These are phyloP conservation scores for Conus canariensis DNA, from an alignment of 2,888 invertebrate species.

Conservation along the genomic window DNA sequence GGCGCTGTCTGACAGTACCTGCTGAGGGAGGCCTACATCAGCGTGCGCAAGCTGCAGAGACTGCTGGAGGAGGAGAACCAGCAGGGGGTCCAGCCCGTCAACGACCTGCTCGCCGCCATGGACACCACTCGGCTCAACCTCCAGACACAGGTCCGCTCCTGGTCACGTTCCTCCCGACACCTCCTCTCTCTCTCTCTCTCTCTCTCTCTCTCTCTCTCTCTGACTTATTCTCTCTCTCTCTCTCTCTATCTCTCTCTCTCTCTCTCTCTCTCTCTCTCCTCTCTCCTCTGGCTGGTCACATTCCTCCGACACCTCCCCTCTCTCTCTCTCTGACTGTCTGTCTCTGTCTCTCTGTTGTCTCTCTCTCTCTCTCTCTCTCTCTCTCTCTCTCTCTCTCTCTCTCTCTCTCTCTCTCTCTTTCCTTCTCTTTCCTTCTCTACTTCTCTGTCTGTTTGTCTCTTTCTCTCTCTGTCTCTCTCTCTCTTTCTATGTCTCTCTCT, in stretches of 20 bases:
- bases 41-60: conserved; percentile 6
- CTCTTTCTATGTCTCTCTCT: not conserved
- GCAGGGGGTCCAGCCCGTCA: not conserved
- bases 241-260: not conserved
- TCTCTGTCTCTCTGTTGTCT: not conserved
- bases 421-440: not conserved
- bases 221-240: not conserved
- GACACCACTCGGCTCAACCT: not conserved
- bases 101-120: not conserved
- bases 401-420: not conserved
- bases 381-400: conserved; percentile 26
- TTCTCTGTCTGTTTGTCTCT: conserved; percentile 24
- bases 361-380: conserved; percentile 14
- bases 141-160: not conserved
- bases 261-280: not conserved
- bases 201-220: not conserved
- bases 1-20: not conserved
- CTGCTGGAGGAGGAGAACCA: conserved; percentile 2
- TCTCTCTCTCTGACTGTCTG: not conserved
- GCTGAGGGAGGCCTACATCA: conserved; percentile 29
- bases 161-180: not conserved
- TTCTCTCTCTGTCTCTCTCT: not conserved
- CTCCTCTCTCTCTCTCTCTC: conserved; percentile 24
- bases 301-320: not conserved
- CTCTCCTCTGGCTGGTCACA: not conserved